A percentile compares a stretch with the other conserved stretches of the same genome.
These are phyloP conservation scores for Drosophila parthenogenetica DNA, from an alignment of 2,888 invertebrate species.

Conservation along the genomic window DNA sequence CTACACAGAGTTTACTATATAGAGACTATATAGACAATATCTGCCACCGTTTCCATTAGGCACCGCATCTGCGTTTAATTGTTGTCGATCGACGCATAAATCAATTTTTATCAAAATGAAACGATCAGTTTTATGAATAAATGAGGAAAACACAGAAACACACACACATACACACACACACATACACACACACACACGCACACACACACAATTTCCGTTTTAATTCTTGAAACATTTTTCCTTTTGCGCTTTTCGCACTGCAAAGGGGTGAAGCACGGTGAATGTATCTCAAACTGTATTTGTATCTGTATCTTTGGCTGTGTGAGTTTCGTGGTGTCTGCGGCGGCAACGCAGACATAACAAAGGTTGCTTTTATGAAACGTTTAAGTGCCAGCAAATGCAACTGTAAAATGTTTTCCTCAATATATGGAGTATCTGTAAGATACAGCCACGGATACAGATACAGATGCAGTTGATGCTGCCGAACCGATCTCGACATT, in stretches of 20 bases:
- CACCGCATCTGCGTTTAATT: constrained; percentile 80
- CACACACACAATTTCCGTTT: constrained; percentile 65
- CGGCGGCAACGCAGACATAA: constrained; percentile 59
- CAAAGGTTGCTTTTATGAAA: constrained; percentile 82
- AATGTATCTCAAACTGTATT: neutral
- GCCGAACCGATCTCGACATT: constrained; percentile 59
- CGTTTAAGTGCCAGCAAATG: constrained; percentile 77
- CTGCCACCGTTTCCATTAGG: constrained; percentile 78
- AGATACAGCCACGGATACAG: constrained; percentile 49
- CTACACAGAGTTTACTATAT: no score
- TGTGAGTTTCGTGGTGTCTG: constrained; percentile 32
- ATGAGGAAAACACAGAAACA: constrained; percentile 49
- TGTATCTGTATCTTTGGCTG: neutral
- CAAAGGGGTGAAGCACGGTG: constrained; percentile 34
- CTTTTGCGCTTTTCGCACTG: constrained; percentile 63
- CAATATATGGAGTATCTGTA: constrained; percentile 39
- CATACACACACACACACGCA: constrained; percentile 1
- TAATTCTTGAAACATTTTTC: constrained; percentile 52
- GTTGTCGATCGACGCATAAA: constrained; percentile 79
- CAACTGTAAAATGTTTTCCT: constrained; percentile 76
- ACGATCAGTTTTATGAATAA: constrained; percentile 81
- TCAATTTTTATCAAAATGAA: constrained; percentile 80
- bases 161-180: constrained; percentile 6
- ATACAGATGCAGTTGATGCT: constrained; percentile 39
- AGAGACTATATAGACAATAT: constrained; percentile 17